Evolutionary conservation across 2,888 invertebrate genomes (phyloP), one percentile per base, ranked within the genome.

Genomic region (Gonocerus acuteangulatus): DNA sequence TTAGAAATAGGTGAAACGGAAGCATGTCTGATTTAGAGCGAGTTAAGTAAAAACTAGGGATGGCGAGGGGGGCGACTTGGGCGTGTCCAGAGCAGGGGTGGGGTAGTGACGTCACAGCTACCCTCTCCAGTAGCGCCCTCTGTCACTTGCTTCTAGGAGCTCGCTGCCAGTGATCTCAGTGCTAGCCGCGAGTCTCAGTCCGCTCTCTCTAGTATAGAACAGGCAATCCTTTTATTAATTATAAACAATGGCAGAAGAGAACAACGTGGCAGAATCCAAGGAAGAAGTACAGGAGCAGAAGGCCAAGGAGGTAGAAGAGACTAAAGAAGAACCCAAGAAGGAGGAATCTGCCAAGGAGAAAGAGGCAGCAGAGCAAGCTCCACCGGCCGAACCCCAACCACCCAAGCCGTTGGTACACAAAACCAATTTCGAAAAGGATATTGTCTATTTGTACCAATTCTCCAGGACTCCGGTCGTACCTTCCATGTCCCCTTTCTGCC

Each of bases 391-490:
- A 54, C 69, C 68, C 16, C 68, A 65, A 22, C 68, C 67, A 19
- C 84, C 87, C 60, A 91, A 91, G 75, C 75, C 76, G 67, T 80
- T 83, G 71, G 92, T 91, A 68, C 91, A 91, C 76, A 93, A 93
- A 77, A 76, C 81, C 67, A 89, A 89, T 76, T 94, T 83, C 74
- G 91, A 94, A 73, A 89, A 92, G 79, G 95, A 95, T 76, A 80
- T 89, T 71, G 89, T 94, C 67, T 95, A 95, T 79, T 79, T 95
- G 74, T 93, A 93, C 77, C 95, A 95, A 77, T 92, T 95, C 76
- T 85, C 91, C 69, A 84, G 95, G 73, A 91, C 91, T 69, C 89
- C 92, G 69, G 79, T 89, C 73, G 79, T 94, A 73, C 94, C 94
- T 64, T 92, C 93, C 66, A 80, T 91, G 71, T 94, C 93, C 69